These are phyloP conservation scores for Dasyurus viverrinus DNA, from an alignment of 2,113 vertebrate genomes.

Conservation along the genomic window DNA sequence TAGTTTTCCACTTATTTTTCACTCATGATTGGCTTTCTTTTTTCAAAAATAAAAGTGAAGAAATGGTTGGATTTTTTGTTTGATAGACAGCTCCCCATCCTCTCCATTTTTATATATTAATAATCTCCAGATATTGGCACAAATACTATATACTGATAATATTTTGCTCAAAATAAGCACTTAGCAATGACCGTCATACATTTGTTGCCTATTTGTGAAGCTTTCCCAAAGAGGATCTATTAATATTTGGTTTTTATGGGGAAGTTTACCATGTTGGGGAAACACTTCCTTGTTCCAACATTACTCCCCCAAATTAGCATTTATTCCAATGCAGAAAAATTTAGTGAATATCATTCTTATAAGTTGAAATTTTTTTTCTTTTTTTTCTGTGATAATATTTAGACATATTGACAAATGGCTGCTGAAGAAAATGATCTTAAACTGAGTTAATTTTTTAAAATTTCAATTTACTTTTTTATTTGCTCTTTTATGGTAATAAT, in stretches of 20 bases:
- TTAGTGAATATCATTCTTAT: constrained; percentile 26
- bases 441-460: background rate
- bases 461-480: constrained; percentile 48
- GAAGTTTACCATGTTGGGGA: background rate
- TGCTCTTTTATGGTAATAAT: constrained; percentile 59
- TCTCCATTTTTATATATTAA: constrained; percentile 10
- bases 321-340: background rate
- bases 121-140: background rate
- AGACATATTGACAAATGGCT: background rate
- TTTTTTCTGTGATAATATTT: constrained; percentile 43
- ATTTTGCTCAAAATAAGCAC: constrained; percentile 28
- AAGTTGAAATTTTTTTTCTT: background rate
- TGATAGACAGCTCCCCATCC: background rate
- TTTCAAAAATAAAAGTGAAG: constrained; percentile 4
- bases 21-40: background rate
- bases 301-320: background rate
- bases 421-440: background rate
- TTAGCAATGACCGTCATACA: constrained; percentile 10
- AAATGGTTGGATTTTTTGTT: constrained; percentile 33
- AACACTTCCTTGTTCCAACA: background rate
- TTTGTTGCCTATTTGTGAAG: constrained; percentile 7
- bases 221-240: background rate
- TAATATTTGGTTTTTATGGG: constrained; percentile 33
- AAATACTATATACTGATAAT: background rate
- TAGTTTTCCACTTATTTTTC: background rate